These are phyloP conservation scores for Epizoanthus scotinus DNA, from an alignment of 92 coral and sea anemone genomes.

Conservation along the genomic window DNA sequence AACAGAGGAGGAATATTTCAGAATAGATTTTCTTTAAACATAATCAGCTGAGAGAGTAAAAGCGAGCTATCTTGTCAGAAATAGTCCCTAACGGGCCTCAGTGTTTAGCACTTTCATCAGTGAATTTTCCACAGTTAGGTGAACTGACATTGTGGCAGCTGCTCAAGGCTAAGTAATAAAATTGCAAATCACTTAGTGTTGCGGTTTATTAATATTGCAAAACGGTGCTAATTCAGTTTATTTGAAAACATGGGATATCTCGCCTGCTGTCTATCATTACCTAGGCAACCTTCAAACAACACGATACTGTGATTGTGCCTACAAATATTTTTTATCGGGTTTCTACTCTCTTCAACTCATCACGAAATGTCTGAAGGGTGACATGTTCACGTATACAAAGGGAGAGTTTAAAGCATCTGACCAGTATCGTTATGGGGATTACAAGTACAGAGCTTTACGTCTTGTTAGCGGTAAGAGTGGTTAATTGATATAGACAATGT, in stretches of 20 bases:
- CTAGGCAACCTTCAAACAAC: neutral
- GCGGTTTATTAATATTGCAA: constrained; percentile 20
- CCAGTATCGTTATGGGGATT: neutral
- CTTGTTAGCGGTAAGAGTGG: neutral
- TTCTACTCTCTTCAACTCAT: neutral
- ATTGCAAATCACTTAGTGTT: neutral
- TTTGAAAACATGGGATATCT: neutral
- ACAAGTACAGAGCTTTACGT: neutral
- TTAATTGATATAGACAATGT: neutral
- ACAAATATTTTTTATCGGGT: neutral
- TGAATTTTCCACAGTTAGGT: neutral
- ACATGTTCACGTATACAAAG: neutral
- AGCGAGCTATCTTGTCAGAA: neutral
- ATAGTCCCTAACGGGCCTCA: neutral
- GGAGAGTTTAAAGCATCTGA: neutral
- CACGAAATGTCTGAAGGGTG: neutral
- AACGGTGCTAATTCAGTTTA: constrained; percentile 8
- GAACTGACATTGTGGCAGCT: neutral
- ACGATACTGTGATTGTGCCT: neutral
- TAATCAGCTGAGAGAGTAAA: too few relatives aligned
- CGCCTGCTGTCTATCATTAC: neutral
- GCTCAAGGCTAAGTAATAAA: neutral
- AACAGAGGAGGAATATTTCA: neutral
- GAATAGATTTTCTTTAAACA: neutral
- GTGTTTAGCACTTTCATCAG: neutral